Conservation (phyloP, 1,140 invertebrate genomes). For the Sinonovacula constricta region DNA sequence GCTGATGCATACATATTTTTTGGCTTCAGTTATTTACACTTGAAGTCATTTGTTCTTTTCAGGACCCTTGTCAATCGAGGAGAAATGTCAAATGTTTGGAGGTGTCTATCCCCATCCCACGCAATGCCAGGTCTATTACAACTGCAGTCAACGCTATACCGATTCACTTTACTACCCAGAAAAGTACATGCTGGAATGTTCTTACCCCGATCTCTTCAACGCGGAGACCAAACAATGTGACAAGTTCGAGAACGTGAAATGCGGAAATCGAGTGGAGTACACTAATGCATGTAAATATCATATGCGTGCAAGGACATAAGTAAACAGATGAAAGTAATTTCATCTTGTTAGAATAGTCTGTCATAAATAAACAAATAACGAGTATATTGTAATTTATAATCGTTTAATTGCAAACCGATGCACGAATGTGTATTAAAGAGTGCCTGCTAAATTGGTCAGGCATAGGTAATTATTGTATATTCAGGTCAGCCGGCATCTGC, state of each 20-base stretch:
- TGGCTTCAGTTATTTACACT: no score
- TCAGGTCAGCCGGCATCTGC: no score
- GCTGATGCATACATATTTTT: no score
- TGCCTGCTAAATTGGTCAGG: no score
- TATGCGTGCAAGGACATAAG: conserved; percentile 57
- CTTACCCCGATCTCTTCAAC: conserved; percentile 61
- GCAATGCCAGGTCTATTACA: conserved; percentile 62
- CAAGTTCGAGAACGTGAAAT: conserved; percentile 51
- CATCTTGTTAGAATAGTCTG: no score
- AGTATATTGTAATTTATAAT: no score
- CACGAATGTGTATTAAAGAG: no score
- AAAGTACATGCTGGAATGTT: conserved; percentile 58
- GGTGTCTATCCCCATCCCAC: conserved; percentile 52
- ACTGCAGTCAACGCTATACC: conserved; percentile 50
- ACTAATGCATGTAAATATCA: conserved; percentile 58
- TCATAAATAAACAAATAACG: no score
- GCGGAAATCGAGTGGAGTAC: conserved; percentile 50
- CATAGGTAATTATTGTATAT: no score
- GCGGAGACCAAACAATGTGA: conserved; percentile 50
- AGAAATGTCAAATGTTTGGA: conserved; percentile 28
- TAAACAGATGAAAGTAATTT: no score
- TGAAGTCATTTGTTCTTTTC: neutral
- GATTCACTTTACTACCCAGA: conserved; percentile 45
- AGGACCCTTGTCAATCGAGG: conserved; percentile 34
- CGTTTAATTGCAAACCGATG: no score